Percentiles rank a stretch among this genome's conserved stretches.
These are phyloP conservation scores for Alligator sinensis DNA, from an alignment of 2,113 vertebrate species.

Conservation along the genomic window DNA sequence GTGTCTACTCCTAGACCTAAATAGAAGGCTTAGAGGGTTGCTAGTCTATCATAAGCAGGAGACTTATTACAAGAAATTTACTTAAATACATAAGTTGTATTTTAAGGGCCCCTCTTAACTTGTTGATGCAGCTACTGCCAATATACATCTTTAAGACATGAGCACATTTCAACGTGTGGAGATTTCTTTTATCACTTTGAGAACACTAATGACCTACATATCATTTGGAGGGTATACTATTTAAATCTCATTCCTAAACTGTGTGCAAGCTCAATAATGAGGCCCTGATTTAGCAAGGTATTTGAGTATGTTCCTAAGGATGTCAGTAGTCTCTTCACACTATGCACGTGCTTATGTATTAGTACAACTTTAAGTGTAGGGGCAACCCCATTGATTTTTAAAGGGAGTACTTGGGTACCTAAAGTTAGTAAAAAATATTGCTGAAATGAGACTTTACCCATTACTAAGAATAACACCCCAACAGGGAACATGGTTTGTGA, in stretches of 20 bases:
- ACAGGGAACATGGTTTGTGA: neutral
- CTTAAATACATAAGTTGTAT: neutral
- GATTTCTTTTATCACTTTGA: neutral
- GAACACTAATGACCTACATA: neutral
- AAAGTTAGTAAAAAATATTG: neutral
- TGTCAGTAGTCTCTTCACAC: neutral
- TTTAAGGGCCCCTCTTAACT: neutral
- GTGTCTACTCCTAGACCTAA: neutral
- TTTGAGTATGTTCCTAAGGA: neutral
- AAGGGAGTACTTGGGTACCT: neutral
- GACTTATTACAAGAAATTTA: neutral
- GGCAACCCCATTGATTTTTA: neutral
- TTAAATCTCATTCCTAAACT: neutral
- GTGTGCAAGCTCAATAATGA: neutral
- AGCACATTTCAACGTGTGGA: neutral
- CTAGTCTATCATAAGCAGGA: neutral
- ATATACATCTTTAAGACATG: neutral
- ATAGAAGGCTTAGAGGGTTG: neutral
- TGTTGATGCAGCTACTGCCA: fast-evolving
- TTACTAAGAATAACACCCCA: neutral
- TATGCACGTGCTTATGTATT: neutral
- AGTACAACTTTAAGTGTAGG: neutral
- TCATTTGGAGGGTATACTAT: neutral
- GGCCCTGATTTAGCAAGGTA: neutral
- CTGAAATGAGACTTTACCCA: neutral